Evolutionary conservation across 92 coral and sea anemone genomes (phyloP).

Genomic region (Phenganax marumi): DNA sequence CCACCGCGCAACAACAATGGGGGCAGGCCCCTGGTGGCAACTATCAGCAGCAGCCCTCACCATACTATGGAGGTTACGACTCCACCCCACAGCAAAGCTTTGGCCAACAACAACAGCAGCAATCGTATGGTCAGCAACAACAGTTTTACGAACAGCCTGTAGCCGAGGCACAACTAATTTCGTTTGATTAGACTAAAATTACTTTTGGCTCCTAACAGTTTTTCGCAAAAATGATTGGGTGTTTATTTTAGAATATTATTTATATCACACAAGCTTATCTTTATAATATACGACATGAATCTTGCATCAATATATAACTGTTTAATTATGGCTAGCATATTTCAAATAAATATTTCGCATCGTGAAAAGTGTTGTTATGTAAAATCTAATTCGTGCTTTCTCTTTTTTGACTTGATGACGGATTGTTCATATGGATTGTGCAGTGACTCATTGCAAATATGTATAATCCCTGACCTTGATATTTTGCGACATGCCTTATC

Average conservation of each 20-base stretch:
- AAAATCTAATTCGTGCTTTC: not conserved
- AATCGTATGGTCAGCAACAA: constrained; percentile 53
- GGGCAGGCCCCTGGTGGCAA: constrained; percentile 43
- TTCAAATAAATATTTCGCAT: not conserved
- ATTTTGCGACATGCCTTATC: too few relatives aligned
- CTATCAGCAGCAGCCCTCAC: constrained; percentile 36
- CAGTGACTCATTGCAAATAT: too few relatives aligned
- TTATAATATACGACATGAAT: not conserved
- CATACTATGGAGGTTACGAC: constrained; percentile 50
- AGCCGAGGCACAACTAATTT: constrained; percentile 83
- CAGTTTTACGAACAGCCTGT: constrained; percentile 76
- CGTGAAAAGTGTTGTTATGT: not conserved
- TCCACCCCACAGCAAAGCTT: constrained; percentile 46
- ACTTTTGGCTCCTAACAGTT: not conserved
- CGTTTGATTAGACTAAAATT: constrained; percentile 66
- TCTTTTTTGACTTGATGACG: not conserved
- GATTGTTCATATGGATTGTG: too few relatives aligned
- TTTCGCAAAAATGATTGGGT: too few relatives aligned
- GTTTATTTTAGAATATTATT: too few relatives aligned
- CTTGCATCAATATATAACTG: not conserved
- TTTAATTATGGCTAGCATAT: not conserved
- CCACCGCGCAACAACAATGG: constrained; percentile 24
- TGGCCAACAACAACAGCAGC: constrained; percentile 59
- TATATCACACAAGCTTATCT: too few relatives aligned
- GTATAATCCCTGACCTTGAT: too few relatives aligned